Conservation (phyloP, 2,113 vertebrate genomes). For the Oryzias curvinotus region DNA sequence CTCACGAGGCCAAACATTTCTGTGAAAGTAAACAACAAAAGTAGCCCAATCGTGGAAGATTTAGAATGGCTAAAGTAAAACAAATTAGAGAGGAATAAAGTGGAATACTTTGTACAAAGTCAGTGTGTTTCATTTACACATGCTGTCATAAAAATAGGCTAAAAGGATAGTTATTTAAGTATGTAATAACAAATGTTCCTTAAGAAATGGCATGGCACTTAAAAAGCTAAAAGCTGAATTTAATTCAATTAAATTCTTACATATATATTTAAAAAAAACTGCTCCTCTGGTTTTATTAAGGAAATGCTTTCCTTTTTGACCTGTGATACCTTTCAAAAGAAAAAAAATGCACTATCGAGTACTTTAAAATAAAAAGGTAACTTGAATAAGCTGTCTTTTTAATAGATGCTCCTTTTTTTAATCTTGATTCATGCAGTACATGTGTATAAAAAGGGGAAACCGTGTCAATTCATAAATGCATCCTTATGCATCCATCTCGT, state of each 20-base stretch:
- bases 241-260: constrained; percentile 1
- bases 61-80: constrained; percentile 34
- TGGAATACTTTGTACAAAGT: constrained; percentile 9
- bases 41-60: constrained; percentile 20
- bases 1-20: constrained; percentile 33
- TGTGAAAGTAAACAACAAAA: constrained; percentile 31
- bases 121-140: constrained; percentile 13
- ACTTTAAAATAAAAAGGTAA: not conserved
- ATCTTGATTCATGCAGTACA: not conserved
- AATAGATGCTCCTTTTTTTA: not conserved
- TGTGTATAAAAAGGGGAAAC: not conserved
- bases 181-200: not conserved
- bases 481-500: not conserved
- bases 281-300: not conserved
- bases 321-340: not conserved
- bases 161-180: not conserved
- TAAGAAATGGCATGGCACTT: constrained; percentile 8
- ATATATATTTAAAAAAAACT: constrained; percentile 7
- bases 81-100: constrained; percentile 18
- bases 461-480: not conserved
- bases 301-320: not conserved
- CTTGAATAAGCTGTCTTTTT: not conserved
- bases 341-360: not conserved
- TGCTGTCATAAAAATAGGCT: constrained; percentile 8
- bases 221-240: not conserved